Base-by-base conservation (phyloP, 1,140 invertebrate species). In the Drosophila chauvacae region DNA sequence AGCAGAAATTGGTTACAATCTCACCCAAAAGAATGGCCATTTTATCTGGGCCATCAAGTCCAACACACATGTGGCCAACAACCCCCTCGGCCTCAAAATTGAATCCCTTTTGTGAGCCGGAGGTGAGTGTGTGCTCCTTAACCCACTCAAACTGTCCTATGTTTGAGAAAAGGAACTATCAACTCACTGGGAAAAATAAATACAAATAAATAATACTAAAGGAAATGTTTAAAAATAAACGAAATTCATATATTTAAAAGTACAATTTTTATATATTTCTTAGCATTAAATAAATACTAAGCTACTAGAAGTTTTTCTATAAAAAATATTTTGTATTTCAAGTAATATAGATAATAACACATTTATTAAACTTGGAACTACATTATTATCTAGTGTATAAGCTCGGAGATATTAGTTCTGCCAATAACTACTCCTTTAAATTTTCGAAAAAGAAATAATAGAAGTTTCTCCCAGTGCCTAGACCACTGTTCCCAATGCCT, bases 31-130 rank as follows among this genome's bases (percentile, higher is more conserved):
- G 63, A 80, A 74, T 80, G 71, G 48, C 50, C 64, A 60, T 75
- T 86, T 77, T 88, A 87, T 88, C 80, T 77, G 58, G 56, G 68
- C 51, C 30, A 68, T 58, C 62, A 62, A 62, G 56, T 79, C 48
- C 62, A 64, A 81, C 72, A 66, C 64, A 77, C 72, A 77, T 78
- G 76, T 78, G 76, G 60, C 70, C 51, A 35, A n/a, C 47, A 30
- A 35, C 20, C 37, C 62, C 66, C 48, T 63, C 66, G 48, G 72
- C 56, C 47, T 72, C 50, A 60, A 72, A 55, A 72, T 72, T 72
- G 66, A 72, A 72, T 72, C 69, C 69, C 53, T 72, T 55, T 42
- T 35, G 66, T 45, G 50, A 39, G 50, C 2, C 39, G 45, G 66
- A 72, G 69, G 69, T 72, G 53, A 71, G 66, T 26, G 28, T 18